phyloP scores from a whole-genome alignment of 2,888 invertebrate genomes.

The Chalcosyrphus nemorum region DNA sequence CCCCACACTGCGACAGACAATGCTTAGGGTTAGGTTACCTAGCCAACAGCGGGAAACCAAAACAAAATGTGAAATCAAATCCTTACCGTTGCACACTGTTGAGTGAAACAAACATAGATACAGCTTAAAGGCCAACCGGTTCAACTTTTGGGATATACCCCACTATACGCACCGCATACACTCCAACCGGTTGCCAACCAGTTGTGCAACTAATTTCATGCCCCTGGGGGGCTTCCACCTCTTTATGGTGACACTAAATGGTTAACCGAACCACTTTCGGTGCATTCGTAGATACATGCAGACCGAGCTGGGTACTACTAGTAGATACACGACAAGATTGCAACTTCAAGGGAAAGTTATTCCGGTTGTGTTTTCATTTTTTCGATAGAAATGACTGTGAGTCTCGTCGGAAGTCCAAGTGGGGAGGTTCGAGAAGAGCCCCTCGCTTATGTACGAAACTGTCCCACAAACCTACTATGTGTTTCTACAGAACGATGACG shows the following conservation, averaged over 20 bases:
- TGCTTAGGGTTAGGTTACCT: not conserved
- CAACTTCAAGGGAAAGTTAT: conserved; percentile 42
- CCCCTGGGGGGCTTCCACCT: not conserved
- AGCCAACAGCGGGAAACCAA: conserved; percentile 13
- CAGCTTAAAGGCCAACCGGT: conserved; percentile 53
- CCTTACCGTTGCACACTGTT: not conserved
- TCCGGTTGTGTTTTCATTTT: conserved; percentile 22
- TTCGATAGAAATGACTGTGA: conserved; percentile 29
- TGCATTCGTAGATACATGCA: conserved; percentile 7
- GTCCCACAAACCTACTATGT: conserved; percentile 36
- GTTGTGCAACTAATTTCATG: conserved; percentile 47
- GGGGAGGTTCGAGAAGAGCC: not conserved
- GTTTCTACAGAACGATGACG: conserved; percentile 36
- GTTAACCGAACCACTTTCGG: conserved; percentile 6
- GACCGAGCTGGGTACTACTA: not conserved
- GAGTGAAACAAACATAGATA: not conserved
- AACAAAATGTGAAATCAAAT: conserved; percentile 30
- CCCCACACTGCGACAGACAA: not conserved
- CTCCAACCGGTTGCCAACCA: conserved; percentile 34
- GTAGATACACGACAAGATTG: too few relatives aligned
- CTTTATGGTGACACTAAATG: not conserved
- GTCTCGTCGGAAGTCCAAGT: conserved; percentile 26
- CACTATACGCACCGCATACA: conserved; percentile 26
- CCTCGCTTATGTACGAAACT: conserved; percentile 21
- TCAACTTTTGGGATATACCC: conserved; percentile 7